Base-by-base conservation (phyloP, 2,888 invertebrate genomes). In the Drosophila kokeensis region DNA sequence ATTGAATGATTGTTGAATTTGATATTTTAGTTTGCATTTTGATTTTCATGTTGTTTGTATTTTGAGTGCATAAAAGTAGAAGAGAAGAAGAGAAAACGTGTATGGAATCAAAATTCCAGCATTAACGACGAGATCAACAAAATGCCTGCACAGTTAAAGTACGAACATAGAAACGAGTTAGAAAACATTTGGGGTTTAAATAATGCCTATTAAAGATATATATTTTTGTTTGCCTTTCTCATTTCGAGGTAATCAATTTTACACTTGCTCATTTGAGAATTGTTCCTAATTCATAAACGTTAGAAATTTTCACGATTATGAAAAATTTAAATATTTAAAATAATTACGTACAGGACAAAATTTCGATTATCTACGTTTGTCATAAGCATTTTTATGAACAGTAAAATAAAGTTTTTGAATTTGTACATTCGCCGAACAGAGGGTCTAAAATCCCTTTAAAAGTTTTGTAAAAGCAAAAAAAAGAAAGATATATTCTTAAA, bases 31-130 rank as follows among this genome's bases (percentile, higher is more conserved):
- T 27, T 53, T 60, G 32, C 32, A 40, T 29, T 38, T 62, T 53
- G 10, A 62, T 71, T 48, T 53, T 53, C 27, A 53, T 63, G 61
- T 50, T 52, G 36, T 60, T 55, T 40, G 21, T 49, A 38, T 63
- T 55, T 75, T 58, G 73, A 70, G 75, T 74, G 79, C 86, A 89
- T 82, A 86, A 82, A 82, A 86, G 84, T 79, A 87, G 78, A 84
- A 87, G 85, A 87, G 79, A 89, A 86, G 81, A 89, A 90, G 78
- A 89, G 82, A 89, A 89, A 89, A 91, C 54, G 90, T 81, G 86
- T 82, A 82, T 86, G 91, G 90, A 91, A 88, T 86, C 84, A 84
- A 88, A 91, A 90, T 91, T 91, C 91, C 91, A 83, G 83, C 81
- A 87, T 91, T 91, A 91, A 90, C 89, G 76, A 78, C 76, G 60